Base-by-base conservation (phyloP, 1,140 invertebrate species). In the Drosophila quadrilineata region DNA sequence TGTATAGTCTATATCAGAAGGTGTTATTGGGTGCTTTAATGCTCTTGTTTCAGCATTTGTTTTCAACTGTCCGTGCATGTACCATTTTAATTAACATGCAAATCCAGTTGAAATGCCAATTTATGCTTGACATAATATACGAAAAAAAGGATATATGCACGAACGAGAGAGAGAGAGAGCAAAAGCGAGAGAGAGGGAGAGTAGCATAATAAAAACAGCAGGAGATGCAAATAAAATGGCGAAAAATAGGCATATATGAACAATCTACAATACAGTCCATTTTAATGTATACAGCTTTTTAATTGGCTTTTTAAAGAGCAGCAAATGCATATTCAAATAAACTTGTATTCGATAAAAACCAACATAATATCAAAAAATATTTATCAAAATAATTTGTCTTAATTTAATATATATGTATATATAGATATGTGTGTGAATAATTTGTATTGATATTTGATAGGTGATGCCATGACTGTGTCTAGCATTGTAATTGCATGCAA, bases 91-190 rank as follows among this genome's bases (percentile, higher is more conserved):
- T 84, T 84, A 84, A 84, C 79, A 84, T 84, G 79, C 79, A 84
- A 84, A 84, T 84, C 79, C 79, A 84, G 79, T 84, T 79, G 79
- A 84, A 84, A 85, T 84, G 80, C 79, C 79, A 84, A 86, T 84
- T 84, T 85, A 79, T 85, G 77, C 79, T 79, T 85, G 77, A 74
- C 79, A 84, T 84, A 74, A 82, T 82, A 84, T 75, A 75, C 50
- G 68, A 57, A n/a, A 45, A 6, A 73, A 72, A 63, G 67, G 38
- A 67, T n/a, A n/a, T n/a, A n/a, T n/a, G n/a, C n/a, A 43, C 53
- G 59, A 60, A 56, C 22, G 36, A 52, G 48, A 62, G 58, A 62
- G 50, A 49, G 56, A 71, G n/a, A 50, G 10, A 43, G 26, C n/a
- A 43, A 58, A 64, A 60, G 50, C 22, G 36, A 52, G 48, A 62